phyloP scores from a whole-genome alignment of 2,113 vertebrate genomes.

The Herpetotheres cachinnans region DNA sequence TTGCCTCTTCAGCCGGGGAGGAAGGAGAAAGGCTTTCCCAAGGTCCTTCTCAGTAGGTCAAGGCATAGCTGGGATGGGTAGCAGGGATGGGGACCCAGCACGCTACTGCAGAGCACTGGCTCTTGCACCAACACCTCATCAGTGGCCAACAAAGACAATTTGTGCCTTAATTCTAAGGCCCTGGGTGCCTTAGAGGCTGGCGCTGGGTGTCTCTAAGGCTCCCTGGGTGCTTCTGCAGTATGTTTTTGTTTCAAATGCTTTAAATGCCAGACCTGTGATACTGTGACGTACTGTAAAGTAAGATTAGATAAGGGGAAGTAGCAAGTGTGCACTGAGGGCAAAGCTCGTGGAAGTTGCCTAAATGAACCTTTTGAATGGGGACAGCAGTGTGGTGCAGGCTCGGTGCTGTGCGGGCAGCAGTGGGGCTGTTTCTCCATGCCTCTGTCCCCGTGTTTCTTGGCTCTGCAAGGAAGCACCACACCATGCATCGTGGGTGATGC shows the following conservation, averaged over 20 bases:
- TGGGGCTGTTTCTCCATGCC: rapidly evolving
- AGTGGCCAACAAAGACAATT: neutral
- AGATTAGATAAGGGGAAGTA: constrained; percentile 41
- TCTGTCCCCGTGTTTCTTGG: neutral
- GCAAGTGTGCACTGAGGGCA: neutral
- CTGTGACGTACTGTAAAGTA: neutral
- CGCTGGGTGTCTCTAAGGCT: neutral
- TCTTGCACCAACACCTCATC: neutral
- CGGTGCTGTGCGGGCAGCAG: rapidly evolving
- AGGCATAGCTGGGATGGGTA: neutral
- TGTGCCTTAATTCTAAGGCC: neutral
- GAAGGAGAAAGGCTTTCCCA: neutral
- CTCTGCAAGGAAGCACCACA: neutral
- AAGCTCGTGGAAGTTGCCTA: neutral
- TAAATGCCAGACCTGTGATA: constrained; percentile 4
- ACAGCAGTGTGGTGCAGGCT: rapidly evolving
- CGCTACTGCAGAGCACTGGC: rapidly evolving
- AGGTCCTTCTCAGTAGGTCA: neutral
- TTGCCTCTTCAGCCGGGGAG: rapidly evolving
- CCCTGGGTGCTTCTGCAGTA: neutral
- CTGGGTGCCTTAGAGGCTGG: too few species aligned
- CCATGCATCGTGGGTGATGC: rapidly evolving
- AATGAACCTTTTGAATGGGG: neutral
- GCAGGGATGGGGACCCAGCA: rapidly evolving
- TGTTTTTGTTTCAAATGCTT: constrained; percentile 29